phyloP scores from a whole-genome alignment of 2,888 invertebrate species.

The Leucophenga montana region DNA sequence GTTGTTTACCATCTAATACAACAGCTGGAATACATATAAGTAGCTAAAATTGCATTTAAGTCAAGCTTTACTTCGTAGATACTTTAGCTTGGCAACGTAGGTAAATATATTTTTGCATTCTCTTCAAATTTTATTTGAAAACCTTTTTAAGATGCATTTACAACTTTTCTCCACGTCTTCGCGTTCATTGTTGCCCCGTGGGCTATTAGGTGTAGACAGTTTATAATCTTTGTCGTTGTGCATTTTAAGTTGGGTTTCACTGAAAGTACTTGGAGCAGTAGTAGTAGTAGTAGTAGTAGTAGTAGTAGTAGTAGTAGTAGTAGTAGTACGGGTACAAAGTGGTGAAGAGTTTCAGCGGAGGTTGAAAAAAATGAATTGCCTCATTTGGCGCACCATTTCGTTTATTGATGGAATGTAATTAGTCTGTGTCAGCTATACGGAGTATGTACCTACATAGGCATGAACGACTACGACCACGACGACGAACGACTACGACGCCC shows the following conservation, averaged over 20 bases:
- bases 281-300: conserved; percentile 14
- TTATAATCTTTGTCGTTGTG: conserved; percentile 58
- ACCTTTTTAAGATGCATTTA: conserved; percentile 7
- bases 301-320: not conserved
- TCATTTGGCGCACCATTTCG: conserved; percentile 60
- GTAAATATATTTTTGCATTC: too few relatives aligned
- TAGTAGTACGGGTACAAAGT: too few relatives aligned
- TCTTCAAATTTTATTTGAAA: not conserved
- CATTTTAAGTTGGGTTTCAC: conserved; percentile 48
- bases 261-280: not conserved
- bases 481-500: not conserved
- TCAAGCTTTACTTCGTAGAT: too few relatives aligned
- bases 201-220: conserved; percentile 64
- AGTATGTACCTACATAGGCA: conserved; percentile 10
- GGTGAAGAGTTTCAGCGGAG: not conserved
- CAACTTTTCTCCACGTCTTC: not conserved
- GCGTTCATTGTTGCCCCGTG: conserved; percentile 20
- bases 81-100: too few relatives aligned
- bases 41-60: too few relatives aligned
- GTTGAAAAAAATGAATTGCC: conserved; percentile 52
- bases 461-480: not conserved
- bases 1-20: too few relatives aligned
- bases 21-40: too few relatives aligned
- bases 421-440: conserved; percentile 59
- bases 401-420: conserved; percentile 63